Conservation (phyloP, 2,113 vertebrate species). For the Callionymus lyra region DNA sequence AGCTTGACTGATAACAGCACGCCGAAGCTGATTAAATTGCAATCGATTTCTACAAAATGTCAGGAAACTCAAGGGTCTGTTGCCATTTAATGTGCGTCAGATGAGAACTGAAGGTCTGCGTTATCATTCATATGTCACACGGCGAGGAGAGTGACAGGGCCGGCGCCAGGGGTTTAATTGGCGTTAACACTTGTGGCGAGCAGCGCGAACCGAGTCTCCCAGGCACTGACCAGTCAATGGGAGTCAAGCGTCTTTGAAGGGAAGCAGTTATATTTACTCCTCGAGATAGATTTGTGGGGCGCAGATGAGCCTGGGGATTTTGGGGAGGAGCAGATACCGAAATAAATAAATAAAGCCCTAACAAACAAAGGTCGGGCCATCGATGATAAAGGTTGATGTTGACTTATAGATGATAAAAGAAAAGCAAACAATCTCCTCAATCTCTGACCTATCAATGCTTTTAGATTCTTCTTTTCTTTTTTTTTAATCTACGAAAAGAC, state of each 20-base stretch:
- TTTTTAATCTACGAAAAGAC: too few species aligned
- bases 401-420: too few species aligned
- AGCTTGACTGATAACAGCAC: slow-evolving; percentile 46
- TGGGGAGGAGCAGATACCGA: neutral
- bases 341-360: too few species aligned
- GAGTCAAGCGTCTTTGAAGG: slow-evolving; percentile 54
- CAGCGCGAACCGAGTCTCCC: slow-evolving; percentile 29
- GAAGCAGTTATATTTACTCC: slow-evolving; percentile 53
- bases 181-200: slow-evolving; percentile 48
- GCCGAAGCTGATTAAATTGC: slow-evolving; percentile 74
- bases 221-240: slow-evolving; percentile 49
- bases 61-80: slow-evolving; percentile 69
- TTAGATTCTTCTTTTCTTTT: too few species aligned
- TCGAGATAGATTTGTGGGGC: slow-evolving; percentile 13
- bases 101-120: slow-evolving; percentile 72
- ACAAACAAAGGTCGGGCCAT: too few species aligned
- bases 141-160: slow-evolving; percentile 51
- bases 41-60: slow-evolving; percentile 86
- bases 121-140: slow-evolving; percentile 75
- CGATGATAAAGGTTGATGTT: too few species aligned
- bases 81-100: slow-evolving; percentile 78
- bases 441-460: too few species aligned
- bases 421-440: too few species aligned
- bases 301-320: slow-evolving; percentile 4
- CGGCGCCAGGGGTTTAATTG: slow-evolving; percentile 59